Evolutionary conservation across 2,797 vertebrate species (phyloP), one percentile per base, ranked within the genome.

Genomic region (Eupleurogrammus muticus): DNA sequence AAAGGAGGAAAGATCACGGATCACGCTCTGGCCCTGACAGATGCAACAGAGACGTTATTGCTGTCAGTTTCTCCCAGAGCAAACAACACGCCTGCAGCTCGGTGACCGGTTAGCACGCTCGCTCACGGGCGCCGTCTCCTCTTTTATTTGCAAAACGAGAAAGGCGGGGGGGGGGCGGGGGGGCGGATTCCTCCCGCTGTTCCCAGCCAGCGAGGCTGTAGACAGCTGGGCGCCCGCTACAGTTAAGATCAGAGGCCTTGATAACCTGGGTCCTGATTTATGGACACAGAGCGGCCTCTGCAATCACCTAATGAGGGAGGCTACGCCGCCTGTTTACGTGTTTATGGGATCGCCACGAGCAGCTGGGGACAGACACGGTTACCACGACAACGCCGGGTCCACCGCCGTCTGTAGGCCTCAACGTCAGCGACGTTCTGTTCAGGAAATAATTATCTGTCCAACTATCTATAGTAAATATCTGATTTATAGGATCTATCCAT

Each of bases 311-410:
- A 99, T 98, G 96, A 99, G 96, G 94, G 94, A 95, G 95, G 95
- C 95, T 93, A 95, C 93, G 95, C 88, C 81, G 94, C 96, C 96
- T 97, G 97, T 98, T 97, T 97, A 98, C 95, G 96, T 96, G 95
- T 98, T 98, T 98, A 97, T 98, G 98, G 98, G 96, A 97, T 96
- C 95, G 95, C 94, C 92, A 92, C 95, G 96, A 97, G 94, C 96
- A 96, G 94, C 95, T 97, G 95, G 95, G 93, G 89, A 88, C 88
- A 93, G 89, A 88, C 88, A 85, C 78, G 77, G 77, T 87, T 79
- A 76, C 59, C 72, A 28, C 6, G 28, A 3, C 28, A 28, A 3
- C 28, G 28, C 28, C 6, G 28, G n/a, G n/a, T n/a, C 28, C 28
- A 6, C 28, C 28, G 6, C 28, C 28, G 28, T 28, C 38, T 66